A percentile compares a stretch with the other conserved stretches of the same genome.
Conservation (phyloP, 1,140 invertebrate genomes). For the Diorhabda carinulata region DNA sequence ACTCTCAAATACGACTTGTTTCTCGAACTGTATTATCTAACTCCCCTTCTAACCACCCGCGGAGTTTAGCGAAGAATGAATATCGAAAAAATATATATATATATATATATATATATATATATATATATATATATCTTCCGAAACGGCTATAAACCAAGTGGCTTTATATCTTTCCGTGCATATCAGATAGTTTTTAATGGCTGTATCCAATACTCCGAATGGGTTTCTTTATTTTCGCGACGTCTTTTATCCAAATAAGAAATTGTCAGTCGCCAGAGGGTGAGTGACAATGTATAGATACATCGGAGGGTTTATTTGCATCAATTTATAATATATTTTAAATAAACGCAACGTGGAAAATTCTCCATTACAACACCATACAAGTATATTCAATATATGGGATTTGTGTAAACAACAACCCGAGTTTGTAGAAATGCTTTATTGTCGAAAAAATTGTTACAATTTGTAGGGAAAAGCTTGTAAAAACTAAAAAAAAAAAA, state of each 20-base stretch:
- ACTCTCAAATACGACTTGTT: neutral
- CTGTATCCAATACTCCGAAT: conserved; percentile 38
- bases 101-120: conserved; percentile 42
- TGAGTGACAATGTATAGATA: neutral
- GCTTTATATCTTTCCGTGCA: conserved; percentile 40
- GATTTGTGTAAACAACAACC: no score
- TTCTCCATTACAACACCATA: no score
- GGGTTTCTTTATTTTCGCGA: conserved; percentile 22
- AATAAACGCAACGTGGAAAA: no score
- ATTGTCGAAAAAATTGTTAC: no score
- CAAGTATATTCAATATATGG: no score
- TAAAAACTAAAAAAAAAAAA: no score
- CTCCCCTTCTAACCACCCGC: conserved; percentile 20
- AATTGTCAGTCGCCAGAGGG: conserved; percentile 10
- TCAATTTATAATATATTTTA: no score
- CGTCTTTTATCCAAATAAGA: conserved; percentile 23
- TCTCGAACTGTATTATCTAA: conserved; percentile 8
- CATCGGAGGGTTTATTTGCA: no score
- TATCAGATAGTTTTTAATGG: conserved; percentile 42
- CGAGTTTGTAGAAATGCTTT: no score
- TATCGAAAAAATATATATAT: conserved; percentile 38
- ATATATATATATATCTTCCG: conserved; percentile 39
- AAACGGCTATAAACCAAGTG: conserved; percentile 39
- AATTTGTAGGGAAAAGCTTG: no score
- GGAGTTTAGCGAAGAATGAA: conserved; percentile 21